phyloP scores from a whole-genome alignment of 1,140 invertebrate species.

The Hypsibius dujardini region DNA sequence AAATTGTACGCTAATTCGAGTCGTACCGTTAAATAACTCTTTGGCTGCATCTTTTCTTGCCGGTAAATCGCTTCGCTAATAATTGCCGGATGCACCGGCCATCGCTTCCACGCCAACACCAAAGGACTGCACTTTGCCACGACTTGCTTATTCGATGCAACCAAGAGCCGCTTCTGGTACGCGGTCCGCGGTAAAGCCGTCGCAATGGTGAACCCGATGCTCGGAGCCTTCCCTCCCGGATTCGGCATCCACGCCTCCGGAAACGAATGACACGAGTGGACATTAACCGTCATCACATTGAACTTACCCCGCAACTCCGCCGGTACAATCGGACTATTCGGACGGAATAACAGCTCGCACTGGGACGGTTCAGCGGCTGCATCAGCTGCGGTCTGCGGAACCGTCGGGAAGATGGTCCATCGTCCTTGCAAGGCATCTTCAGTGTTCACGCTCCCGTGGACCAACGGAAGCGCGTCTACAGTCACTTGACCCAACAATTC shows the following conservation, averaged over 20 bases:
- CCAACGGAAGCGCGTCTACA: not conserved
- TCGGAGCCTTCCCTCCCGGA: not conserved
- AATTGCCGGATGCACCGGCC: not conserved
- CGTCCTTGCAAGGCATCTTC: not conserved
- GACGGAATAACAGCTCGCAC: not conserved
- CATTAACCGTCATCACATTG: not conserved
- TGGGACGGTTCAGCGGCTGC: not conserved
- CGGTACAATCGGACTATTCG: not conserved
- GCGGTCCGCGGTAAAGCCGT: not conserved
- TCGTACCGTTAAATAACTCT: not conserved
- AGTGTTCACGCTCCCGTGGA: not conserved
- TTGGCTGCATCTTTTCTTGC: not conserved
- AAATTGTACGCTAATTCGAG: not conserved
- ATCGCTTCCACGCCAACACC: not conserved
- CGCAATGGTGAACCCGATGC: not conserved
- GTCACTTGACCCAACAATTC: not conserved
- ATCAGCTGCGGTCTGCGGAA: not conserved
- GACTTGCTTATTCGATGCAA: not conserved
- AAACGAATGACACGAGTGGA: not conserved
- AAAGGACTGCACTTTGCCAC: too few species aligned
- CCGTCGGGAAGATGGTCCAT: not conserved
- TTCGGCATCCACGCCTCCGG: constrained; percentile 10
- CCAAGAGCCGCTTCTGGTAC: not conserved
- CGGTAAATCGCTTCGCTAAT: not conserved
- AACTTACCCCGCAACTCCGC: not conserved